Base-by-base conservation (phyloP, 2,797 vertebrate species). In the Phalloptychus januarius region DNA sequence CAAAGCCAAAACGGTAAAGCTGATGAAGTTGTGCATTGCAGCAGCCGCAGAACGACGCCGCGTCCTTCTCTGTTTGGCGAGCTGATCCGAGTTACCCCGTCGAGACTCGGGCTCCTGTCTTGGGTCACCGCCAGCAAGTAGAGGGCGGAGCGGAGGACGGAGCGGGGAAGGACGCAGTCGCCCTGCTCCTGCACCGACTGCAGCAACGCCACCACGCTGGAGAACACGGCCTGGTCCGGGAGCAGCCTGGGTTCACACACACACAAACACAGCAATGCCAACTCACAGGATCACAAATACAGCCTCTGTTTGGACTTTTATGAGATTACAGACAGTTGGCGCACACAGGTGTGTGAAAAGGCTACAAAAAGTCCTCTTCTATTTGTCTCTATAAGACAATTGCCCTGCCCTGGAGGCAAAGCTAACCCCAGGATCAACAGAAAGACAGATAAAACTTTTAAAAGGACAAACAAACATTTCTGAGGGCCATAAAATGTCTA, bases 121-220 rank as follows among this genome's bases (percentile, higher is more conserved):
- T 98, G 97, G 83, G 96, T 97, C 77, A 93, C 36, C n/a, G 97
- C 94, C 90, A 99, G 93, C 82, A 99, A 95, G 87, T 97, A 98
- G 90, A 99, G 82, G 80, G 95, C 94, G 79, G 97, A 96, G 92
- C 93, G 96, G 89, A 97, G 93, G 85, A 97, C 89, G 1, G 75
- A 88, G 38, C 84, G 80, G 72, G 97, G 96, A 46, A 95, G 89
- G 4, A 87, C 87, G 52, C 77, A 81, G 84, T 94, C 91, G 44
- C 95, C 95, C 76, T 91, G 94, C 76, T 96, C 95, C 83, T 96
- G 95, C 45, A 96, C 90, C 16, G 95, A 97, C 1, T 93, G 88
- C 81, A 99, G 87, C 86, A 97, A 91, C 88, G 89, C 90, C 85
- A 96, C 87, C 72, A 98, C 77, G 20, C 97, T 94, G 91, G 95